These are phyloP conservation scores for Trogon surrucura DNA, from an alignment of 2,113 vertebrate genomes.

Conservation along the genomic window DNA sequence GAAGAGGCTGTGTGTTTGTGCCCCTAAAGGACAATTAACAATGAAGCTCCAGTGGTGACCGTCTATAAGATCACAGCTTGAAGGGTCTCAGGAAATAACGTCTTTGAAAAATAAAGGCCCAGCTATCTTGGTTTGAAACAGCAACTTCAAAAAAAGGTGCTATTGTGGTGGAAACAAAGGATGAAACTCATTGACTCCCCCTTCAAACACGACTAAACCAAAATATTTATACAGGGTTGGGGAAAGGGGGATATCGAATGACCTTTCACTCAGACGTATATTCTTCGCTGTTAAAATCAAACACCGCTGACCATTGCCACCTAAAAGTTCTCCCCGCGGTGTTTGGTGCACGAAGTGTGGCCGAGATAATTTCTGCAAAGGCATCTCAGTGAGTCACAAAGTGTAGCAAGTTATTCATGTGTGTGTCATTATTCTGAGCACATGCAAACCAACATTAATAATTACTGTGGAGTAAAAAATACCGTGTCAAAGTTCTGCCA, in stretches of 20 bases:
- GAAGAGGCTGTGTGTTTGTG: not conserved
- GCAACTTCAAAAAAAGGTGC: conserved; percentile 32
- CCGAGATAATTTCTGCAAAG: conserved; percentile 51
- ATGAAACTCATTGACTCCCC: conserved; percentile 13
- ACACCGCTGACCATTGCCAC: not conserved
- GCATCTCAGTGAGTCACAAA: conserved; percentile 61
- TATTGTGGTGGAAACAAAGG: conserved; percentile 51
- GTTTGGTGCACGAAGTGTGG: not conserved
- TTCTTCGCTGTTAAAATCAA: conserved; percentile 3
- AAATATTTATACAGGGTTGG: conserved; percentile 49
- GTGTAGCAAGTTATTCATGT: conserved; percentile 28
- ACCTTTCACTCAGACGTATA: not conserved
- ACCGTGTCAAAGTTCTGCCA: conserved; percentile 26
- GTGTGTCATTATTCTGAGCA: conserved; percentile 39
- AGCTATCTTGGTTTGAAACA: not conserved
- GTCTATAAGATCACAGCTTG: not conserved
- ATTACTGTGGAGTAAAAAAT: not conserved
- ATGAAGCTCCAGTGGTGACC: not conserved
- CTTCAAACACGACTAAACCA: conserved; percentile 14
- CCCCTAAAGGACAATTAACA: conserved; percentile 45
- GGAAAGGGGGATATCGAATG: not conserved
- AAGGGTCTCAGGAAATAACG: conserved; percentile 41
- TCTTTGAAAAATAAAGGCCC: conserved; percentile 41
- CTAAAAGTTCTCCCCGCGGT: not conserved
- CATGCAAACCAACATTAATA: not conserved